Base-by-base conservation (phyloP, 2,797 vertebrate genomes). In the Crenichthys baileyi region DNA sequence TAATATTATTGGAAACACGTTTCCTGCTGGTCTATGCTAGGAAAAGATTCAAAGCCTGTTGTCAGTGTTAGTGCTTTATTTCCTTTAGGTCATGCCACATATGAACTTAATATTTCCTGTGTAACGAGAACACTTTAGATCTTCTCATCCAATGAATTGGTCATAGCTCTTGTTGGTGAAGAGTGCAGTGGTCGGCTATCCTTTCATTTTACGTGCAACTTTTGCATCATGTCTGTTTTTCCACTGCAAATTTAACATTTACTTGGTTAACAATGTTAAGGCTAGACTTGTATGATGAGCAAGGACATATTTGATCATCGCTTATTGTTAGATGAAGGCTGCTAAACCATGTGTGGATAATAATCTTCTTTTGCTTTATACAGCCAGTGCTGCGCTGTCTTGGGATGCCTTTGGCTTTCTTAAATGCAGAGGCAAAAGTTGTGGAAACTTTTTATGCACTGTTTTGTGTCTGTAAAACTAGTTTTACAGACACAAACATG, bases 231-330 rank as follows among this genome's bases (percentile, higher is more conserved):
- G 20, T 46, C 12, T 26, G 51, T 72, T 78, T 83, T 81, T 79
- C 60, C 50, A 15, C 1, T 16, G 50, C 50, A 51, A 68, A 92
- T 89, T 70, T 91, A 94, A 91, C 88, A 92, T 92, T 93, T 87
- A 83, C 87, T 72, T 39, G 50, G 51, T 67, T 50, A 76, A 82
- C 51, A 0, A 20, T 72, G 75, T 81, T 55, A 73, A 78, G 46
- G 58, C 72, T 24, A 12, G 65, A 87, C 72, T 60, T 7, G 20
- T 72, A 39, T 73, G 76, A 81, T 83, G 76, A 44, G 65, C 22
- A 15, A 24, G 22, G 36, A 24, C 65, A 68, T 44, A 41, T 39
- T 11, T 22, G 18, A 22, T 65, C 26, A 18, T 24, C 41, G 24
- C 36, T 41, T 67, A 39, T 4, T 22, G 11, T 72, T 13, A 72